Evolutionary conservation across 2,797 vertebrate species (phyloP).

Genomic region (Microctenopoma stevenorrisi): DNA sequence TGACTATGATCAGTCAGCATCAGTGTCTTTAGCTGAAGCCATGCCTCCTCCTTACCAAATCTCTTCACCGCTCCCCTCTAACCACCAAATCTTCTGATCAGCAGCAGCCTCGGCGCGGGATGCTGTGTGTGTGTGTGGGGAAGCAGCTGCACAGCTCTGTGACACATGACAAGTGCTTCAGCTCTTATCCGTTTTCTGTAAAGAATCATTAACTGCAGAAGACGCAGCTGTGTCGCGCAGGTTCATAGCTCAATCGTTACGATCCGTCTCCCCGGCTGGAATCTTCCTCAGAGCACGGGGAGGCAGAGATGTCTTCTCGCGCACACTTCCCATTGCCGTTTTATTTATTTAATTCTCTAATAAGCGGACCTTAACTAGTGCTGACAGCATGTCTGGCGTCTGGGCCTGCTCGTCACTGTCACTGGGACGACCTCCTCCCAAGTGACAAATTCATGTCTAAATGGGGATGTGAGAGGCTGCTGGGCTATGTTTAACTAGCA

Average conservation of each 20-base stretch:
- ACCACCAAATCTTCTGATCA: conserved; percentile 62
- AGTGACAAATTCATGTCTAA: conserved; percentile 76
- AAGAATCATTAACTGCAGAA: conserved; percentile 79
- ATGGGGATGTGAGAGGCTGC: conserved; percentile 78
- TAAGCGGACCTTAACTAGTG: conserved; percentile 80
- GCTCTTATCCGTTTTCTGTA: conserved; percentile 76
- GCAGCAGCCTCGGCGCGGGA: conserved; percentile 35
- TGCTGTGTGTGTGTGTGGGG: conserved; percentile 18
- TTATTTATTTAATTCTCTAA: conserved; percentile 78
- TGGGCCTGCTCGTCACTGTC: conserved; percentile 77
- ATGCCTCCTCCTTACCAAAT: conserved; percentile 19
- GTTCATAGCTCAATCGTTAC: conserved; percentile 70
- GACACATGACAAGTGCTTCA: conserved; percentile 75
- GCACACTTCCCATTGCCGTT: conserved; percentile 54
- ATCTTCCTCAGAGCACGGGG: conserved; percentile 48
- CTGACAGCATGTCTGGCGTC: conserved; percentile 76
- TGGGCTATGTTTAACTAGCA: conserved; percentile 81
- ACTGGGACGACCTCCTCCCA: conserved; percentile 74
- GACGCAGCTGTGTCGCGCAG: conserved; percentile 67
- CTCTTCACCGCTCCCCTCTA: conserved; percentile 28
- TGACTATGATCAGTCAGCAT: conserved; percentile 64
- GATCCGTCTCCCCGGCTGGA: conserved; percentile 50
- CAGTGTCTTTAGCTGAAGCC: conserved; percentile 44
- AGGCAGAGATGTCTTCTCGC: conserved; percentile 47
- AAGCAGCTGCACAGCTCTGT: conserved; percentile 61